Conservation (phyloP, 2,113 vertebrate species). For the Takifugu bimaculatus region DNA sequence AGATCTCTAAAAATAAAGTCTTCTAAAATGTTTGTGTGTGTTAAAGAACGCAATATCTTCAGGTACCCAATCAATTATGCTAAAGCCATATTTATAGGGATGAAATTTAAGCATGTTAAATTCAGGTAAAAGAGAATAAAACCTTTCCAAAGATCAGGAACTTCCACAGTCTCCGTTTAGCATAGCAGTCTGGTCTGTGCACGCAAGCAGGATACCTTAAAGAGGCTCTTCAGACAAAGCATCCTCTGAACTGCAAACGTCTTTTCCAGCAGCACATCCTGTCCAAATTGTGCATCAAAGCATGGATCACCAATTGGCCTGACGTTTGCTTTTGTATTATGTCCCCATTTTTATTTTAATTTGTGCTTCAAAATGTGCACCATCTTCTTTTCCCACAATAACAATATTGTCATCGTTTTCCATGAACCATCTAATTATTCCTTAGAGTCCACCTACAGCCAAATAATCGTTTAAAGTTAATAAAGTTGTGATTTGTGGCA, state of each 20-base stretch:
- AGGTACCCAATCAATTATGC: background rate
- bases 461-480: too few relatives aligned
- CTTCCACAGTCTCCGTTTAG: slow-evolving; percentile 48
- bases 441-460: too few relatives aligned
- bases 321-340: too few relatives aligned
- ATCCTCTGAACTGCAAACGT: slow-evolving; percentile 38
- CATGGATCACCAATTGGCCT: background rate
- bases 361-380: too few relatives aligned
- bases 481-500: too few relatives aligned
- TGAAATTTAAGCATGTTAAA: background rate
- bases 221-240: slow-evolving; percentile 51
- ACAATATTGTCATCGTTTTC: too few relatives aligned
- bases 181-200: slow-evolving; percentile 47
- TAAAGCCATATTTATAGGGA: too few relatives aligned
- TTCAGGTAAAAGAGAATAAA: slow-evolving; percentile 1
- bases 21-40: background rate
- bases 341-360: too few relatives aligned
- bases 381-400: background rate
- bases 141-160: slow-evolving; percentile 47
- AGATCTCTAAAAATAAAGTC: background rate
- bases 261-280: slow-evolving; percentile 20
- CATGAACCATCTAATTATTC: too few relatives aligned
- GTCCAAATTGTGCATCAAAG: slow-evolving; percentile 14
- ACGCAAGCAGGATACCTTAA: slow-evolving; percentile 45
- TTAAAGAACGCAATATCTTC: background rate